These are phyloP conservation scores for Cyanocitta stelleri DNA, from an alignment of 2,113 vertebrate species.

Conservation along the genomic window DNA sequence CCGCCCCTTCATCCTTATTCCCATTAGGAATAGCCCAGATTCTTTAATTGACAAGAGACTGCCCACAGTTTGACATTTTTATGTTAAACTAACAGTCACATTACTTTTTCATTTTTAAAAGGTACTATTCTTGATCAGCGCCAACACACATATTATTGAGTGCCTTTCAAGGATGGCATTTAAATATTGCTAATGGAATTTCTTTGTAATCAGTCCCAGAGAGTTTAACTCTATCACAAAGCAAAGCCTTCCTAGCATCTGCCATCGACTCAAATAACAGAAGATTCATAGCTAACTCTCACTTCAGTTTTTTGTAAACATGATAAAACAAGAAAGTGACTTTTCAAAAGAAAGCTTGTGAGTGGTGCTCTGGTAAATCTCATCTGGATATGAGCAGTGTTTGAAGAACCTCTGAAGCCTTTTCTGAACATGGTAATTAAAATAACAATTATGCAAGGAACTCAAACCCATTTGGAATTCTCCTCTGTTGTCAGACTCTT, in stretches of 20 bases:
- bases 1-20: background rate
- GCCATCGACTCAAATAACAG: conserved; percentile 35
- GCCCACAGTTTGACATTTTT: conserved; percentile 70
- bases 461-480: conserved; percentile 24
- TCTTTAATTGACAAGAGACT: conserved; percentile 68
- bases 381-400: background rate
- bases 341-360: conserved; percentile 31
- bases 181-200: conserved; percentile 73
- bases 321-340: conserved; percentile 60
- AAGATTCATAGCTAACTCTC: conserved; percentile 49
- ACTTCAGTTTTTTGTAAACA: conserved; percentile 60
- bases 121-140: conserved; percentile 66
- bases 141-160: conserved; percentile 66
- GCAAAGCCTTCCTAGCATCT: conserved; percentile 51
- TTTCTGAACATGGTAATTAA: conserved; percentile 35
- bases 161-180: conserved; percentile 67
- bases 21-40: conserved; percentile 70
- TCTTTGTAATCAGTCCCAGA: conserved; percentile 69
- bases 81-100: conserved; percentile 69
- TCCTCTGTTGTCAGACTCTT: conserved; percentile 3
- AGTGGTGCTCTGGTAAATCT: background rate
- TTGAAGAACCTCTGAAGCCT: conserved; percentile 6
- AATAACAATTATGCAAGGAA: conserved; percentile 32
- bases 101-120: conserved; percentile 71
- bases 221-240: conserved; percentile 59